Conservation (phyloP, 2,113 vertebrate genomes). For the Rhagologus leucostigma region DNA sequence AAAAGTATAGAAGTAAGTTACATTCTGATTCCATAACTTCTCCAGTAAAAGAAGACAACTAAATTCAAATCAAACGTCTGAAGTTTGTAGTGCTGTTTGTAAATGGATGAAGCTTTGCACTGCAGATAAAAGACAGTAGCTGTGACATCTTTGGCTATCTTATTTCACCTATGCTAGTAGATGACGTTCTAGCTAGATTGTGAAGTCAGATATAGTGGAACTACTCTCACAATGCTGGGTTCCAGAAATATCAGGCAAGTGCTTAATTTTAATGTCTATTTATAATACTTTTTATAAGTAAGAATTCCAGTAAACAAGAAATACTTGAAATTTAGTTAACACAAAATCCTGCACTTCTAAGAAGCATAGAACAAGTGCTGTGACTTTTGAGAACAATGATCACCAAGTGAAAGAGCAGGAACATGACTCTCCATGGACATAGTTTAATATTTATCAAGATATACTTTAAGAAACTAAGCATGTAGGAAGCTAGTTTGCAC, state of each 20-base stretch:
- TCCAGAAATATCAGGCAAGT: background rate
- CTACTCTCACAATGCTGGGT: background rate
- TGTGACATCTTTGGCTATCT: background rate
- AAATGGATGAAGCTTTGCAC: background rate
- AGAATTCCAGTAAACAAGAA: background rate
- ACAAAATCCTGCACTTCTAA: background rate
- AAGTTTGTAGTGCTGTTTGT: accelerated
- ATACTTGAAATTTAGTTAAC: background rate
- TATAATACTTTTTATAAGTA: background rate
- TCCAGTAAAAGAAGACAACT: background rate
- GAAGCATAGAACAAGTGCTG: background rate
- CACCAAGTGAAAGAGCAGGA: background rate
- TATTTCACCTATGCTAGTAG: background rate
- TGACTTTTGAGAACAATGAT: background rate
- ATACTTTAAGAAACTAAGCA: background rate
- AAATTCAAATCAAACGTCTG: background rate
- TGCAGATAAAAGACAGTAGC: background rate
- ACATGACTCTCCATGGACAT: background rate
- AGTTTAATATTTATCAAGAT: background rate
- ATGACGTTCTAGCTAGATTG: background rate
- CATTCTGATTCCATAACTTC: background rate
- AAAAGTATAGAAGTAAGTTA: background rate
- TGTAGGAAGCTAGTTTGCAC: background rate
- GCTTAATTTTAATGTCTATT: background rate
- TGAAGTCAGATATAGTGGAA: background rate